These are phyloP conservation scores for Microplitis mediator DNA, from an alignment of 1,140 invertebrate species.

Conservation along the genomic window DNA sequence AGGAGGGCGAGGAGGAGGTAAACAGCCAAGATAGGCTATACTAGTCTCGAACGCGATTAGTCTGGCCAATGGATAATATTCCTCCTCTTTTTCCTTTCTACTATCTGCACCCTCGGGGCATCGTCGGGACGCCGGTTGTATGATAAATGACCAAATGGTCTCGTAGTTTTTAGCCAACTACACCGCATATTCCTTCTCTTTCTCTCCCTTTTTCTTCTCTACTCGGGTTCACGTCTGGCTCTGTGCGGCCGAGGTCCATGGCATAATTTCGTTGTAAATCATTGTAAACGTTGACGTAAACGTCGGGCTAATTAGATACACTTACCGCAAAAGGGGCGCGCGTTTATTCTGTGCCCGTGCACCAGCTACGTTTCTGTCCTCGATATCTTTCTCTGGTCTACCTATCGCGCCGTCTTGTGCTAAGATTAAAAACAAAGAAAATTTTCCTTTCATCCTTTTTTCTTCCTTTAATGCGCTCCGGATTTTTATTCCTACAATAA, in stretches of 20 bases:
- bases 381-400: conserved; percentile 37
- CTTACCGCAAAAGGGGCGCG: conserved; percentile 47
- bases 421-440: neutral
- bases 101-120: conserved; percentile 45
- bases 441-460: neutral
- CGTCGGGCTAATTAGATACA: conserved; percentile 61
- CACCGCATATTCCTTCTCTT: neutral
- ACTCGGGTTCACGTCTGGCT: neutral
- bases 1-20: neutral
- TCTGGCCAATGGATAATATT: conserved; percentile 58
- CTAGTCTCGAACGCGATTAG: conserved; percentile 54
- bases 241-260: conserved; percentile 53
- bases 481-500: neutral
- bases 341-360: conserved; percentile 40
- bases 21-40: neutral
- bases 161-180: conserved; percentile 53
- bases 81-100: conserved; percentile 50
- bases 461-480: too few species aligned
- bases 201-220: too few species aligned
- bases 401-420: neutral
- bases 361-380: conserved; percentile 33
- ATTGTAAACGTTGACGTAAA: conserved; percentile 62
- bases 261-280: conserved; percentile 62
- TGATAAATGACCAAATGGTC: conserved; percentile 62
- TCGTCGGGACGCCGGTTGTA: conserved; percentile 41